A percentile compares a stretch with the other conserved stretches of the same genome.
phyloP scores from a whole-genome alignment of 2,113 vertebrate genomes.

The Equus przewalskii region DNA sequence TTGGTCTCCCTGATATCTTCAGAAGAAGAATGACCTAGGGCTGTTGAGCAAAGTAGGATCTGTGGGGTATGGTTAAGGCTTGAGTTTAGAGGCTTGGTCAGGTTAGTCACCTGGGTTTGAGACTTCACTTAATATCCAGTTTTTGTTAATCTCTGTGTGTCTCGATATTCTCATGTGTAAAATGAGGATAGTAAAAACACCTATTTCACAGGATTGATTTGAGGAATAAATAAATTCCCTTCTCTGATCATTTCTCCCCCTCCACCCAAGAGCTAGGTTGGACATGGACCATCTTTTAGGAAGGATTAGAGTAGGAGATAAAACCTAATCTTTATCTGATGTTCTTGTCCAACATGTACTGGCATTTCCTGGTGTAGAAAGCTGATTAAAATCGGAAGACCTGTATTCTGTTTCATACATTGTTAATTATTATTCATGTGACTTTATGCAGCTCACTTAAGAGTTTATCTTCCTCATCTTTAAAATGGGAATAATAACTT shows the following conservation, averaged over 20 bases:
- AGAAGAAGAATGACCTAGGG: neutral
- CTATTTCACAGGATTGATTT: neutral
- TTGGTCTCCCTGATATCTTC: neutral
- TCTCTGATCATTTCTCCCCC: neutral
- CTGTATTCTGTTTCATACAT: slow-evolving; percentile 37
- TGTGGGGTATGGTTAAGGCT: neutral
- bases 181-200: slow-evolving; percentile 40
- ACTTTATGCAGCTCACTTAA: slow-evolving; percentile 15
- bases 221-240: slow-evolving; percentile 19
- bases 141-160: slow-evolving; percentile 3
- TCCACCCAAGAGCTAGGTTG: neutral
- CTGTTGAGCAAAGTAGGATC: neutral
- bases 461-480: slow-evolving; percentile 53
- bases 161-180: slow-evolving; percentile 41
- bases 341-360: slow-evolving; percentile 23
- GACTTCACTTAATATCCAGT: slow-evolving; percentile 3
- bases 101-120: slow-evolving; percentile 8
- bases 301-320: slow-evolving; percentile 47
- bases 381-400: slow-evolving; percentile 53
- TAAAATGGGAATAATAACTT: slow-evolving; percentile 55
- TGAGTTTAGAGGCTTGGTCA: neutral
- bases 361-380: slow-evolving; percentile 61
- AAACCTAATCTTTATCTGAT: slow-evolving; percentile 53
- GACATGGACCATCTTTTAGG: slow-evolving; percentile 27
- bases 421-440: slow-evolving; percentile 55